Base-by-base conservation (phyloP, 2,797 vertebrate genomes). In the Urophycis tenuis region DNA sequence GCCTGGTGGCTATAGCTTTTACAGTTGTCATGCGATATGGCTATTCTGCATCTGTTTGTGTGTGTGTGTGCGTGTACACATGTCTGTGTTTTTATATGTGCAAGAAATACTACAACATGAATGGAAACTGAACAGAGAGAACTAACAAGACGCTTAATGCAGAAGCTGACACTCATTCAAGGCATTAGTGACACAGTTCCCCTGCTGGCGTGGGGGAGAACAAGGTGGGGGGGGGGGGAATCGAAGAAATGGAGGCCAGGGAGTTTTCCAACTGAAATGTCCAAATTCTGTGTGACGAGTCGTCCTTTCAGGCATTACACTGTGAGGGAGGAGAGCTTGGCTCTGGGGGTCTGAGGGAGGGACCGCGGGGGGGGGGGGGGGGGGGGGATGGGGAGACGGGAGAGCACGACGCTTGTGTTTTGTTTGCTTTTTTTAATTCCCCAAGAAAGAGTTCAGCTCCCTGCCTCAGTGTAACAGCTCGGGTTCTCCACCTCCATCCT, bases 181-280 rank as follows among this genome's bases (percentile, higher is more conserved):
- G 92, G 90, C 92, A 91, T 89, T 91, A 85, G 91, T 92, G 90
- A 91, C 88, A 92, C 90, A 85, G 88, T 88, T 89, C 89, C 88
- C 85, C 88, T 91, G 90, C 91, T 92, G 90, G 89, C 90, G 79
- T 87, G 88, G 89, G 60, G 78, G 83, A 87, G 82, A 64, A 82
- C 74, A 60, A 82, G 81, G 85, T 75, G 82, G 80, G n/a, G 60
- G n/a, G 2, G n/a, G 10, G 75, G 75, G 72, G 74, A 80, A 41
- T 14, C 39, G 39, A 80, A 75, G 79, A 83, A 53, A 22, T 73
- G 78, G 72, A 77, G 34, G 77, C 82, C 75, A 78, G 80, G 82
- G 80, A 83, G 81, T 79, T 79, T 84, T 81, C 74, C 19, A 74
- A 64, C 71, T 72, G 3, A 19, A 67, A 67, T 67, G 73, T 78